A percentile compares a stretch with the other conserved stretches of the same genome.
These are phyloP conservation scores for Daboia siamensis DNA, from an alignment of 2,113 vertebrate species.

Conservation along the genomic window DNA sequence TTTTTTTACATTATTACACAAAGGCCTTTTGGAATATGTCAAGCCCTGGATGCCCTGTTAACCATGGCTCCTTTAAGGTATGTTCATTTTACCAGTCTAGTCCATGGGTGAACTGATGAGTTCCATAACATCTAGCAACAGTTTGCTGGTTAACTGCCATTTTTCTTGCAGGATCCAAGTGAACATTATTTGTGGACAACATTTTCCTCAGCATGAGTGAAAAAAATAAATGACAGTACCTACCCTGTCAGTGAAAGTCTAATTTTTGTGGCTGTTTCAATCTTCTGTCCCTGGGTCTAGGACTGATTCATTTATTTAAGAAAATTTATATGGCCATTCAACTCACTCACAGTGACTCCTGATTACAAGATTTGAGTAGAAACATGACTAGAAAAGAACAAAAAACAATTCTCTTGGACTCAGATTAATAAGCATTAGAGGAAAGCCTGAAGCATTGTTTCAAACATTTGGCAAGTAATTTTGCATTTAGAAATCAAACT, in stretches of 20 bases:
- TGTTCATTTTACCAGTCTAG: background rate
- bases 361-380: background rate
- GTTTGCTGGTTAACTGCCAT: background rate
- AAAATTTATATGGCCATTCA: background rate
- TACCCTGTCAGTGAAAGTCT: background rate
- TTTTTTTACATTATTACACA: background rate
- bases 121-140: background rate
- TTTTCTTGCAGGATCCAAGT: background rate
- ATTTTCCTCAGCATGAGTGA: background rate
- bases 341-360: background rate
- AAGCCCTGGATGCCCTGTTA: background rate
- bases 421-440: background rate
- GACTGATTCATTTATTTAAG: background rate
- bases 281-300: background rate
- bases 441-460: background rate
- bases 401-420: background rate
- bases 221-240: background rate
- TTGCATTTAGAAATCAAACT: background rate
- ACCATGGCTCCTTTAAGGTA: background rate
- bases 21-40: background rate
- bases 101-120: background rate
- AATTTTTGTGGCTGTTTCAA: background rate
- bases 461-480: background rate
- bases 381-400: background rate
- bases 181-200: background rate